Conservation (phyloP, 2,797 vertebrate genomes). For the Helarctos malayanus region DNA sequence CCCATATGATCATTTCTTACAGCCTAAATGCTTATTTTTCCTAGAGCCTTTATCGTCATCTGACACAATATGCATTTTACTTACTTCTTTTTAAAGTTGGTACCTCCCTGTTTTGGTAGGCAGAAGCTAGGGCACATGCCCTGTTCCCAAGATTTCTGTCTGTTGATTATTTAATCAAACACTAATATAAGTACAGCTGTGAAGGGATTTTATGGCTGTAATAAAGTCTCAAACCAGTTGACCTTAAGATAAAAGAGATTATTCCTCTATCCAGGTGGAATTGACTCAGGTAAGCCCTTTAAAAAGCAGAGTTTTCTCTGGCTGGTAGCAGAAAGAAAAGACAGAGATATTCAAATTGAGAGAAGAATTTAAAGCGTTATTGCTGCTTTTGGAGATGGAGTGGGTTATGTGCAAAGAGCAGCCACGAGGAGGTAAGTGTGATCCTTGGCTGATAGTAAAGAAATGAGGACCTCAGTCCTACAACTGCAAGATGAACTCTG, state of each 20-base stretch:
- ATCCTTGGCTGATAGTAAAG: not conserved
- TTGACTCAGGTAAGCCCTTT: not conserved
- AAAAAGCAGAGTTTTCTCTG: not conserved
- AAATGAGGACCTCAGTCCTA: not conserved
- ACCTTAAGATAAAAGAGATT: not conserved
- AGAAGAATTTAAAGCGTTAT: not conserved
- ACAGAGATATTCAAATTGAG: not conserved
- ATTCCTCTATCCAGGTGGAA: not conserved
- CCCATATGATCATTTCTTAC: not conserved
- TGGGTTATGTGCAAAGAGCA: not conserved
- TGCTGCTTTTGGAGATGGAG: not conserved
- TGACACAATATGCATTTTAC: not conserved
- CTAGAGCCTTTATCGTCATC: not conserved
- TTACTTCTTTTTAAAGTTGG: not conserved
- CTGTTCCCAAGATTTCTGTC: not conserved
- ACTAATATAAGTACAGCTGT: not conserved
- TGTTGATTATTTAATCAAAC: not conserved
- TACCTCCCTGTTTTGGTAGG: not conserved
- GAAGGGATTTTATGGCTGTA: slow-evolving; percentile 1
- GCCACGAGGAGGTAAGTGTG: not conserved
- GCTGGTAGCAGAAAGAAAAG: not conserved
- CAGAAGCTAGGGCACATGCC: not conserved
- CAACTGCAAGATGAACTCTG: not conserved
- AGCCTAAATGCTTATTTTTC: not conserved
- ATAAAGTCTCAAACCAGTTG: not conserved